A percentile compares a stretch with the other conserved stretches of the same genome.
These are phyloP conservation scores for Botia kubotai DNA, from an alignment of 2,797 vertebrate species.

Conservation along the genomic window DNA sequence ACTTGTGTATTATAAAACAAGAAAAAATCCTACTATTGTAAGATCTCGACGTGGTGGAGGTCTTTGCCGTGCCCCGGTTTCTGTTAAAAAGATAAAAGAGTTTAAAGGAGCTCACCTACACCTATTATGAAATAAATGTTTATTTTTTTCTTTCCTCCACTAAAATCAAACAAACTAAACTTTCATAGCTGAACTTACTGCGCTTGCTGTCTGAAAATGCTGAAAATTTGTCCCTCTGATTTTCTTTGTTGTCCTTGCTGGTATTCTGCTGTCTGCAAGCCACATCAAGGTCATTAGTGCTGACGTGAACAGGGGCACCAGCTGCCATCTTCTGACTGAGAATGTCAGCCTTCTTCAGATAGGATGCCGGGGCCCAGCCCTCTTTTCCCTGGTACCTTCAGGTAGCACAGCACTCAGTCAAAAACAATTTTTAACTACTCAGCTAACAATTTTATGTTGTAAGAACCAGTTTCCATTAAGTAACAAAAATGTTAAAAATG, in stretches of 20 bases:
- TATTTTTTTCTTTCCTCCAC: background rate
- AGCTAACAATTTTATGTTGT: too few relatives aligned
- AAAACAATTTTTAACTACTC: background rate
- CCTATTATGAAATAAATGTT: too few relatives aligned
- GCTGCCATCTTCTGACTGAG: slow-evolving; percentile 83
- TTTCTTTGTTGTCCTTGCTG: slow-evolving; percentile 77
- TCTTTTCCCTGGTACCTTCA: slow-evolving; percentile 91
- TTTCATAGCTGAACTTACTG: slow-evolving; percentile 53
- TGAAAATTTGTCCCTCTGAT: slow-evolving; percentile 82
- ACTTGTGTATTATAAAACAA: background rate
- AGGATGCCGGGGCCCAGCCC: slow-evolving; percentile 98
- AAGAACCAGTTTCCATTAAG: too few relatives aligned
- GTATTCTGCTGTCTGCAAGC: slow-evolving; percentile 80
- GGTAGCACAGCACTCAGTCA: background rate
- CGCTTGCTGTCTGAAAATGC: slow-evolving; percentile 75
- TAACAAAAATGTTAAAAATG: too few relatives aligned
- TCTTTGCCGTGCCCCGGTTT: slow-evolving; percentile 89
- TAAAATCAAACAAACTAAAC: background rate
- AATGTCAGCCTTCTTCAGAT: slow-evolving; percentile 90
- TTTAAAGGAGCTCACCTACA: background rate
- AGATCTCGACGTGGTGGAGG: slow-evolving; percentile 96
- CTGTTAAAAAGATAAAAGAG: slow-evolving; percentile 69
- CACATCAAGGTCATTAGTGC: slow-evolving; percentile 88
- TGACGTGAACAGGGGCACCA: slow-evolving; percentile 79
- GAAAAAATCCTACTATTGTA: slow-evolving; percentile 88